Base-by-base conservation (phyloP, 2,888 invertebrate genomes). In the Endotricha flammealis region DNA sequence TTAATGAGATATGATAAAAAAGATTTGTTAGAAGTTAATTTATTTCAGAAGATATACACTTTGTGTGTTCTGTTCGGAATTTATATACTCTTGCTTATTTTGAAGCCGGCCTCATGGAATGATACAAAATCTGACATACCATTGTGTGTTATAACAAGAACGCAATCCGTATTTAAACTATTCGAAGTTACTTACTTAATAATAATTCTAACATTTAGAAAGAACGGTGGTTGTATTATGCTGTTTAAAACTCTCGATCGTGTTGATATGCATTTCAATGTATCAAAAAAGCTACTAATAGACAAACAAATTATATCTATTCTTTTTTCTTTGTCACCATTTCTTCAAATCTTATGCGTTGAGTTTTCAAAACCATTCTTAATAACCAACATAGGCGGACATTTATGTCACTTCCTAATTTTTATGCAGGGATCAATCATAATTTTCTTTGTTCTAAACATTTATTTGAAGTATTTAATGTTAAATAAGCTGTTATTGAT, bases 351-450 rank as follows among this genome's bases (percentile, higher is more conserved):
- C 0, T 30, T 40, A 3, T 32, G 39, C 11, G 49, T 58, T 1
- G 53, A 60, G 20, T 50, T 44, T 27, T 33, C 71, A 3, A 42
- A 46, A 11, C 50, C 50, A 17, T 65, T 70, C 43, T 32, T 54
- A 2, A 25, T 63, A n/a, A 47, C 51, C 29, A 70, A 70, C 41
- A 37, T 67, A 13, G 46, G 54, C 4, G 45, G 42, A 0, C 55
- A 66, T 37, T 30, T 63, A 1, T 49, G 59, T 3, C 57, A 72
- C 20, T 64, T 62, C 17, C 29, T 67, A 1, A 34, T 63, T 2
- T 50, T 64, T 42, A 12, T 73, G n/a, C 72, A 78, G 54, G 73
- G 71, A 11, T 44, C 59, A 0, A 48, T 68, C 2, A 46, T 65
- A 11, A 43, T 53, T 13, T 71, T 63, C 20, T 46, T 70, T 25